Conservation (phyloP, 2,888 invertebrate genomes). For the Caenorhabditis afra region DNA sequence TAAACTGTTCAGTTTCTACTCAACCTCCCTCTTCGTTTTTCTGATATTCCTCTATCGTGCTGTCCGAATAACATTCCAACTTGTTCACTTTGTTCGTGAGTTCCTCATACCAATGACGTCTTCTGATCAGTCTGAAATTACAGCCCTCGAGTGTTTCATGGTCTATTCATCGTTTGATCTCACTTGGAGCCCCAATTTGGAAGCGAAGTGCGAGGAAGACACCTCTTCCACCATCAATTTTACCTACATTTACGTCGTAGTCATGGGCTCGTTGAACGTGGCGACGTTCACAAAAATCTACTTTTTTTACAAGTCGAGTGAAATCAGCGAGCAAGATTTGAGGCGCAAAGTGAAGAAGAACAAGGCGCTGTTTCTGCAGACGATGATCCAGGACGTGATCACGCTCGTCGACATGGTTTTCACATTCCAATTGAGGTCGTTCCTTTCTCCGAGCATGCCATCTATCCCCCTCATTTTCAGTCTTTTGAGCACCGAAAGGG, state of each 20-base stretch:
- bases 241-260: conserved; percentile 1
- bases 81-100: conserved; percentile 1
- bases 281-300: conserved; percentile 31
- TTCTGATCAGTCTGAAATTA: background rate
- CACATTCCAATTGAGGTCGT: conserved; percentile 33
- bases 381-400: conserved; percentile 36
- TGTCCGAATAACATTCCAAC: background rate
- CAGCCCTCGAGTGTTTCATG: conserved; percentile 28
- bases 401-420: conserved; percentile 43
- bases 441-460: background rate
- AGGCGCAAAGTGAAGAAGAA: conserved; percentile 14
- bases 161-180: conserved; percentile 6
- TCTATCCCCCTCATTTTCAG: background rate
- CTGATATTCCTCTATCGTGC: background rate
- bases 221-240: background rate
- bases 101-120: background rate
- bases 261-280: background rate
- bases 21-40: background rate
- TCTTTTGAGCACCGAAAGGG: conserved; percentile 4
- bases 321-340: background rate
- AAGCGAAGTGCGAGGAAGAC: conserved; percentile 3
- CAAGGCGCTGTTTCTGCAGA: conserved; percentile 33
- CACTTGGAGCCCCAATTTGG: conserved; percentile 13
- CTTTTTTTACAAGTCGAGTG: conserved; percentile 29
- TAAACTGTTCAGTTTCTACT: conserved; percentile 23